Evolutionary conservation across 2,797 vertebrate species (phyloP), one percentile per base, ranked within the genome.

Genomic region (Acestrorhynchus altus): DNA sequence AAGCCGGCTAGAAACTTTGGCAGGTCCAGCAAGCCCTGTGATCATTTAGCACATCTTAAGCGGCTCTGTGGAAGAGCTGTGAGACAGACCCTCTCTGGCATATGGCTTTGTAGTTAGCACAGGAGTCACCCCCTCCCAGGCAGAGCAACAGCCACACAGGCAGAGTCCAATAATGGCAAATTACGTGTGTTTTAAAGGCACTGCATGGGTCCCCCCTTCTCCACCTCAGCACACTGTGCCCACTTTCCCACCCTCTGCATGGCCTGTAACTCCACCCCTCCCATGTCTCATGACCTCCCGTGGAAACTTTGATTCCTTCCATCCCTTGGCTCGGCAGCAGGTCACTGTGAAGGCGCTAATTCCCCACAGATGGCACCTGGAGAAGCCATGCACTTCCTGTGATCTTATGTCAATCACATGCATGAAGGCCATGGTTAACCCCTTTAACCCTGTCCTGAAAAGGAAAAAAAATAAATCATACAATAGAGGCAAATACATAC

Each of bases 351-450:
- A 83, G 0, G 26, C 67, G 72, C 40, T 84, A 79, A 83, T 76
- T 72, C 64, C 59, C 40, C 72, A 83, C 83, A 83, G 80, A 80
- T 80, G 80, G 68, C 54, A 49, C 81, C 77, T 76, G 54, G 67
- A 74, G 70, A 79, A 72, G 20, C 60, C 28, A 40, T 40, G 44
- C 52, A 87, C 86, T 90, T 91, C 88, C 90, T 92, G 89, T 89
- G 89, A 91, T 89, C 87, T 91, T 85, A 89, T 84, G 88, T 86
- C 85, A 86, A 83, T 91, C 86, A 89, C 88, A 89, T 15, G 89
- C 90, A 88, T 91, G 88, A 92, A 83, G 78, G 78, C 72, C 77
- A n/a, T 35, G 89, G 89, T 91, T 87, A 92, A 91, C 26, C 35
- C 35, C 60, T 31, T 40, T 31, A 63, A 63, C 28, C 57, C 15